Evolutionary conservation across 2,888 invertebrate genomes (phyloP).

Genomic region (Nineta flava): DNA sequence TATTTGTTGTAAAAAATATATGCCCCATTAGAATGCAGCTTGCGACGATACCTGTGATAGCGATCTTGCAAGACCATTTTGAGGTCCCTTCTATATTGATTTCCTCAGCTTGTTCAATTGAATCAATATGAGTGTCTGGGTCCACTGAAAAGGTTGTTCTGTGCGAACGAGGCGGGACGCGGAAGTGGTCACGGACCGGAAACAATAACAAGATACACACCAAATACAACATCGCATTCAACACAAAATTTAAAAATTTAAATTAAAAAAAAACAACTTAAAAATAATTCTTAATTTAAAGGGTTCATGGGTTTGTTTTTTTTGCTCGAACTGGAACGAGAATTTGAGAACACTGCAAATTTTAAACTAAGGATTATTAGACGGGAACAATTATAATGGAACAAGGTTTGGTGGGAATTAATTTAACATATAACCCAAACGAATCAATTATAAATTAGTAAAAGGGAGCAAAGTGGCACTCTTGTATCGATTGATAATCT

Average conservation of each 20-base stretch:
- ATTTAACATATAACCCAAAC: too few relatives aligned
- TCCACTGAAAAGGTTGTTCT: constrained; percentile 96
- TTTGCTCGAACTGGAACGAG: too few relatives aligned
- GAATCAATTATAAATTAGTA: too few relatives aligned
- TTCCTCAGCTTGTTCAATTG: constrained; percentile 93
- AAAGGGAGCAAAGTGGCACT: too few relatives aligned
- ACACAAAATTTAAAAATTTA: not conserved
- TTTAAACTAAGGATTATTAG: too few relatives aligned
- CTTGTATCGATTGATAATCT: too few relatives aligned
- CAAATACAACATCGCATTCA: constrained; percentile 23
- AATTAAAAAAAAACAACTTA: not conserved
- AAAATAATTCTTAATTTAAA: not conserved
- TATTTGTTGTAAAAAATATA: not conserved
- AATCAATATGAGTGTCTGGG: constrained; percentile 94
- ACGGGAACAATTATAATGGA: too few relatives aligned
- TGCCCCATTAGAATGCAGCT: constrained; percentile 30
- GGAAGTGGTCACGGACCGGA: constrained; percentile 19
- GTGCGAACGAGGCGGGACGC: constrained; percentile 25
- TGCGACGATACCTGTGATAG: constrained; percentile 81
- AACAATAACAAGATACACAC: constrained; percentile 25
- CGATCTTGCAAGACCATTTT: constrained; percentile 99
- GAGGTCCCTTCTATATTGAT: constrained; percentile 97
- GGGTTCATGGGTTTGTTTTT: not conserved
- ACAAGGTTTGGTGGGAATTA: too few relatives aligned
- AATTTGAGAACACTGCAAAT: too few relatives aligned